phyloP scores from a whole-genome alignment of 1,140 invertebrate species.

The Asbolus verrucosus region DNA sequence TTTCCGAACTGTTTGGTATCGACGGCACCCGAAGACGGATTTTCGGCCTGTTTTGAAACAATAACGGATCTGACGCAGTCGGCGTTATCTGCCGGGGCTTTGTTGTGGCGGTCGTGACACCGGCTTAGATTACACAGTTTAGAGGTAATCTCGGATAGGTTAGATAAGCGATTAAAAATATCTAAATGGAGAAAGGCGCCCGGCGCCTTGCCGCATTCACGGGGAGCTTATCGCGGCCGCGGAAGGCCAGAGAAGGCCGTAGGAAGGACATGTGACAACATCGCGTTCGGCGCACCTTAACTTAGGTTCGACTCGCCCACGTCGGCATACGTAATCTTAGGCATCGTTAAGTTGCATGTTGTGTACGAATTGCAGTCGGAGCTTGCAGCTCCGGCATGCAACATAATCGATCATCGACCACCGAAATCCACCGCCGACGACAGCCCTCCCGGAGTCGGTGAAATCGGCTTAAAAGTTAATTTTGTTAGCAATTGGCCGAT shows the following conservation, averaged over 20 bases:
- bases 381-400: too few species aligned
- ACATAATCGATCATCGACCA: too few species aligned
- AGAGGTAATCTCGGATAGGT: conserved; percentile 7
- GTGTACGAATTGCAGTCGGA: not conserved
- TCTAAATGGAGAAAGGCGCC: conserved; percentile 28
- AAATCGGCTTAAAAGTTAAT: too few species aligned
- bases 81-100: not conserved
- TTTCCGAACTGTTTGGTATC: too few species aligned
- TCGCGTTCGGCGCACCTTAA: conserved; percentile 36
- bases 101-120: not conserved
- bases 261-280: conserved; percentile 52
- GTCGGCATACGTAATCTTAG: not conserved
- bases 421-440: too few species aligned
- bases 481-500: too few species aligned
- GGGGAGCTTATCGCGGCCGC: conserved; percentile 45
- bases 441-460: too few species aligned
- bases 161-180: conserved; percentile 46
- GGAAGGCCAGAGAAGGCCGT: conserved; percentile 51
- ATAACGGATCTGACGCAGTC: not conserved
- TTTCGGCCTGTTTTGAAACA: too few species aligned
- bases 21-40: too few species aligned
- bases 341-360: conserved; percentile 9
- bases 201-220: conserved; percentile 30
- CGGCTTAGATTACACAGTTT: not conserved
- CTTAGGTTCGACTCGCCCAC: conserved; percentile 16